Percentiles rank a stretch among this genome's conserved stretches.
Evolutionary conservation across 1,140 invertebrate genomes (phyloP).

Genomic region (Orchesella cincta): DNA sequence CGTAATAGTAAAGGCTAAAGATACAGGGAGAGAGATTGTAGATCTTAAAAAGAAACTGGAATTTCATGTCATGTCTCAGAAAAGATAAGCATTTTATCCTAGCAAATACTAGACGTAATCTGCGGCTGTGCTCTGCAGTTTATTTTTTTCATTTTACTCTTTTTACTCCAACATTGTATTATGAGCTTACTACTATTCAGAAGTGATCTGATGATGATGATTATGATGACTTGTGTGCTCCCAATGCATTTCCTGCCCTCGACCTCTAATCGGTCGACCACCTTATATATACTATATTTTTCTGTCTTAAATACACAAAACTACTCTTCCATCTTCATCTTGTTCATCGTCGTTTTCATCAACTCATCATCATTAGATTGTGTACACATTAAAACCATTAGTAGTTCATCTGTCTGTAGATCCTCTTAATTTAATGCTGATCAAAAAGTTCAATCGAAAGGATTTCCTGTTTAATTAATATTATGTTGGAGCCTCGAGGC

Average conservation of each 20-base stretch:
- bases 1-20: neutral
- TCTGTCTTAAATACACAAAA: neutral
- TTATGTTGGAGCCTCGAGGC: neutral
- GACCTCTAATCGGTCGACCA: conserved; percentile 14
- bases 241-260: neutral
- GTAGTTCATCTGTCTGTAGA: too few relatives aligned
- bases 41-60: neutral
- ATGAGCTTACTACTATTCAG: neutral
- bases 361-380: neutral
- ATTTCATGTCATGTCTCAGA: neutral
- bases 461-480: neutral
- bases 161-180: too few relatives aligned
- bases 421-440: neutral
- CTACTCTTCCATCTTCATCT: neutral
- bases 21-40: neutral
- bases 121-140: neutral
- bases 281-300: neutral
- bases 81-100: conserved; percentile 5
- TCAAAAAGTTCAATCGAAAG: neutral
- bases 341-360: neutral
- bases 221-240: neutral
- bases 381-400: too few relatives aligned
- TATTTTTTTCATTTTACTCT: neutral
- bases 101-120: neutral
- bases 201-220: neutral